Conservation (phyloP, 2,888 invertebrate genomes). For the Polyploca ridens region DNA sequence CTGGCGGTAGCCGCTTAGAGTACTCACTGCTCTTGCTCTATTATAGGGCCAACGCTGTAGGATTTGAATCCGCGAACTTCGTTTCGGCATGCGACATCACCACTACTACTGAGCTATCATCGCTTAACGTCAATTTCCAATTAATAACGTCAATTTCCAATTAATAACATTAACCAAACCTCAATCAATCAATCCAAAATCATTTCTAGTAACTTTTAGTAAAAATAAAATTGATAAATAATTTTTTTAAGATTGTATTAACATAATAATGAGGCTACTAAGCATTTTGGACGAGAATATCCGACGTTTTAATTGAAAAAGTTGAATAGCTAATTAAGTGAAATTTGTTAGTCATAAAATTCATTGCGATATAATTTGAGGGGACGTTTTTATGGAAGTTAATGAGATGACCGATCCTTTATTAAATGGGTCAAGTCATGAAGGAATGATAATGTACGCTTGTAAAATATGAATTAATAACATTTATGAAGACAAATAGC, state of each 20-base stretch:
- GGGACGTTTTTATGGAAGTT: conserved; percentile 4
- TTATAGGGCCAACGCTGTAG: no score
- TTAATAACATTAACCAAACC: no score
- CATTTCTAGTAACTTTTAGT: not conserved
- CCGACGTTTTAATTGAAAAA: conserved; percentile 41
- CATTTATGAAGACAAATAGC: no score
- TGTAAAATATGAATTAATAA: no score
- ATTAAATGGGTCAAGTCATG: not conserved
- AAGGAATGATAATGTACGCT: not conserved
- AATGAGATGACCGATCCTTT: not conserved
- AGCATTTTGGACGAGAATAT: conserved; percentile 28
- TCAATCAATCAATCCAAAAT: conserved; percentile 18
- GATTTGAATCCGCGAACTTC: no score
- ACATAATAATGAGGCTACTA: conserved; percentile 43
- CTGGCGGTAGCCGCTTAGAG: no score
- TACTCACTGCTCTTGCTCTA: no score
- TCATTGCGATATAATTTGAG: conserved; percentile 28
- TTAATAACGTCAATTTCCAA: no score
- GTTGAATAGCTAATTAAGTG: conserved; percentile 30
- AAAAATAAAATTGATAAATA: conserved; percentile 16
- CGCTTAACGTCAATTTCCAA: not conserved
- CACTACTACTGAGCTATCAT: not conserved
- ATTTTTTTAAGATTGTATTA: conserved; percentile 27
- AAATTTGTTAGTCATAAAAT: conserved; percentile 19
- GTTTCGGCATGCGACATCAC: no score